Percentiles rank a stretch among this genome's conserved stretches.
phyloP scores from a whole-genome alignment of 1,140 invertebrate species.

The Cherax quadricarinatus region DNA sequence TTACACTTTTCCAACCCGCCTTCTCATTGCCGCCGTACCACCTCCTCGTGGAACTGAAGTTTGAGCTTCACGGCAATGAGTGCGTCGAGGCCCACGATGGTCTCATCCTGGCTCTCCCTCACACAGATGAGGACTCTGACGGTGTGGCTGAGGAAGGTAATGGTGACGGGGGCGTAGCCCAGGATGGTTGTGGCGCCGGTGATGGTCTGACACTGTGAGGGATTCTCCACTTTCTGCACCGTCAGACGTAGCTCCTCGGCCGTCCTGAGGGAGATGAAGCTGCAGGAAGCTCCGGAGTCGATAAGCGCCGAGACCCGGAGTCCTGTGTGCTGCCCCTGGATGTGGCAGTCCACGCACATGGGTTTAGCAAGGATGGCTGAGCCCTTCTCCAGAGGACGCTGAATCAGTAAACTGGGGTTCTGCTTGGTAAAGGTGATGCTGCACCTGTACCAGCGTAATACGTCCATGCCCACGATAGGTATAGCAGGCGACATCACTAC shows the following conservation, averaged over 20 bases:
- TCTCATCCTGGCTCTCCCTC: neutral
- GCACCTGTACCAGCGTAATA: neutral
- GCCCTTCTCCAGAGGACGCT: neutral
- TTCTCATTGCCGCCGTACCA: too few species aligned
- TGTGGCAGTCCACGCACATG: conserved; percentile 3
- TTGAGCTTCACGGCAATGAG: neutral
- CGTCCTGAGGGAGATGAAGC: neutral
- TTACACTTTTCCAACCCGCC: too few species aligned
- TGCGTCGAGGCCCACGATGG: conserved; percentile 14
- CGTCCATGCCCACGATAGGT: conserved; percentile 47
- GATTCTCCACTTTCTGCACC: neutral
- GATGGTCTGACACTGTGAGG: neutral
- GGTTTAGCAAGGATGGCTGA: neutral
- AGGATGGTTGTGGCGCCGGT: neutral
- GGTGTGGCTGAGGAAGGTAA: conserved; percentile 17
- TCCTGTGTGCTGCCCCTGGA: neutral
- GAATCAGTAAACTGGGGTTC: neutral
- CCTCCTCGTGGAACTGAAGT: neutral
- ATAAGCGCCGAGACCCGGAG: neutral
- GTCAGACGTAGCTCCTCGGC: neutral
- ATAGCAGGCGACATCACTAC: conserved; percentile 25
- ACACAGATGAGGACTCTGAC: neutral
- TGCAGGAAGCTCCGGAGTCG: conserved; percentile 37
- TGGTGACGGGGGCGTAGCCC: neutral
- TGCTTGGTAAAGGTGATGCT: neutral